Percentiles rank a stretch among this genome's conserved stretches.
phyloP scores from a whole-genome alignment of 1,140 invertebrate genomes.

The Danaus melanippus region DNA sequence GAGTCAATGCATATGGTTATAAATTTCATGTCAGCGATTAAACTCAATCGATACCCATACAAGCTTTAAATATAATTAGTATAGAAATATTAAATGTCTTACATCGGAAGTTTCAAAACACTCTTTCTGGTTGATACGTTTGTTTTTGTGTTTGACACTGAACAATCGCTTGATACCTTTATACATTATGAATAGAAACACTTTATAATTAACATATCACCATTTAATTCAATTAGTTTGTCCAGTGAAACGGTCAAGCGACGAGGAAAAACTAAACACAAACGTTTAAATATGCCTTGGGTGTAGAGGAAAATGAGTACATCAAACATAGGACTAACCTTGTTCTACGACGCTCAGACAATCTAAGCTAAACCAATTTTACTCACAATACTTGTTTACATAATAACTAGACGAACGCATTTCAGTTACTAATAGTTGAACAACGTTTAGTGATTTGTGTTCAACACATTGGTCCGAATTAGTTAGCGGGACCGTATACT shows the following conservation, averaged over 20 bases:
- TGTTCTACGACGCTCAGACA: not conserved
- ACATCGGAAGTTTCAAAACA: not conserved
- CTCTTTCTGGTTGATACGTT: no score
- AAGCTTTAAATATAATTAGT: not conserved
- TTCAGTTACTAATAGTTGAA: no score
- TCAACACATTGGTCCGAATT: no score
- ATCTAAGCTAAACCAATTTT: constrained; percentile 1
- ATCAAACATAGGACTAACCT: constrained; percentile 14
- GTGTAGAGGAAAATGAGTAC: constrained; percentile 11
- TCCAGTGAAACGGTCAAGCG: constrained; percentile 2
- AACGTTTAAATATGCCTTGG: constrained; percentile 8
- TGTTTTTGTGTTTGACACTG: constrained; percentile 1
- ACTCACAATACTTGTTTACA: constrained; percentile 2
- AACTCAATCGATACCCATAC: constrained; percentile 6
- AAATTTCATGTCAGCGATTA: constrained; percentile 6
- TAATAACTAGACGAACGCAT: not conserved
- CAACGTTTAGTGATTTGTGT: no score
- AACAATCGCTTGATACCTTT: constrained; percentile 6
- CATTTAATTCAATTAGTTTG: no score
- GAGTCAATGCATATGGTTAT: constrained; percentile 18
- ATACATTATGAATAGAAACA: constrained; percentile 1
- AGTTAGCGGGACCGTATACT: not conserved
- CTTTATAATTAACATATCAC: no score
- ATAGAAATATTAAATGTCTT: not conserved
- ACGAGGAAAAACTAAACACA: constrained; percentile 11